A percentile compares a stretch with the other conserved stretches of the same genome.
phyloP scores from a whole-genome alignment of 2,113 vertebrate genomes.

The Saiga tatarica region DNA sequence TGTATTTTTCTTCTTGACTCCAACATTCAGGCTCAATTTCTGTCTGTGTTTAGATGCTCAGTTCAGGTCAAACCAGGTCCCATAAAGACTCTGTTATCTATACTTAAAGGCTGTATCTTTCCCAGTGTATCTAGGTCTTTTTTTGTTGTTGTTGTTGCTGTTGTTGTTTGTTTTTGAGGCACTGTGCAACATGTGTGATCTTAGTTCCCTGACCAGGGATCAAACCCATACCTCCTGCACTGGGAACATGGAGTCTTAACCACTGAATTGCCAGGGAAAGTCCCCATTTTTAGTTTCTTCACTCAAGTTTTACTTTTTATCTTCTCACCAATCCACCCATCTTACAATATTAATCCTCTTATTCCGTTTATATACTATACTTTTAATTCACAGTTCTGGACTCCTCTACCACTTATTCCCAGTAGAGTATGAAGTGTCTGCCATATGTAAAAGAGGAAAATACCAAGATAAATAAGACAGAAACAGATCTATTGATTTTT shows the following conservation, averaged over 20 bases:
- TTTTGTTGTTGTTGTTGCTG: background rate
- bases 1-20: background rate
- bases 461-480: background rate
- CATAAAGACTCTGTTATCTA: background rate
- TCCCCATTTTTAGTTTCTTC: background rate
- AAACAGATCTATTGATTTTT: background rate
- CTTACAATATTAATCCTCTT: background rate
- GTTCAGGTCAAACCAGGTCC: background rate
- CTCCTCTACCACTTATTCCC: background rate
- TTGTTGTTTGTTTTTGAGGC: background rate
- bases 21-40: background rate
- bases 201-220: background rate
- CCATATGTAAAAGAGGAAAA: background rate
- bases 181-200: background rate
- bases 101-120: background rate
- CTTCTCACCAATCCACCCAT: background rate
- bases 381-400: background rate
- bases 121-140: too few relatives aligned
- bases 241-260: background rate
- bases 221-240: background rate
- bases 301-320: background rate
- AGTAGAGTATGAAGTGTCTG: background rate
- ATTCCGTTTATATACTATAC: too few relatives aligned
- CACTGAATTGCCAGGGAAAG: accelerated
- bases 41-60: background rate